Evolutionary conservation across 2,113 vertebrate species (phyloP), one percentile per base, ranked within the genome.

Genomic region (Apodemus sylvaticus): DNA sequence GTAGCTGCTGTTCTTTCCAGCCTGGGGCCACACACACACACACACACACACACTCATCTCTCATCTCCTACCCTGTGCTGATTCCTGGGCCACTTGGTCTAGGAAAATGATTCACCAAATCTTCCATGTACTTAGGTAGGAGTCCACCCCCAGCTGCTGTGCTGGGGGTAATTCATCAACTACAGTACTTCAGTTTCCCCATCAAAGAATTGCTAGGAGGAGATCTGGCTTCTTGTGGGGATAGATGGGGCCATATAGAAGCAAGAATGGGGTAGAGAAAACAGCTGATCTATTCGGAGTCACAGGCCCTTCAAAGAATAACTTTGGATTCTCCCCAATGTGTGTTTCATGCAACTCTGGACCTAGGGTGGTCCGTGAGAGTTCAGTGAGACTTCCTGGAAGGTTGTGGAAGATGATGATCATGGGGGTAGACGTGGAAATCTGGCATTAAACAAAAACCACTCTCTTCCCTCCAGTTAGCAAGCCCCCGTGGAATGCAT

Each of bases 101-200:
- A 29, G 55, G 29, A 1, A 86, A 82, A 91, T 42, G 36, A 82
- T 8, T 19, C 53, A 48, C 48, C 14, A 17, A 24, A 39, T 42
- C 66, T n/a, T 74, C 91, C 45, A 9, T 62, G 58, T 19, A 60
- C 14, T 82, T 82, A 42, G 55, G 55, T 31, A 31, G 58, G 24
- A 62, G 81, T 14, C 19, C 6, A 11, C 0, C 20, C 51, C 8
- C 53, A 89, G 31, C 13, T 79, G 48, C 68, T 70, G 39, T 60
- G 31, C 74, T 42, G 26, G 11, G 3, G 42, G 7, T 62, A 53
- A 82, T 62, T 87, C 42, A 20, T 76, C 51, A 83, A 39, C 36
- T 68, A 89, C n/a, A 17, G 7, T 26, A 73, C 87, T 93, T 96
- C 31, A 8, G 45, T 77, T 73, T 97, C 77, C 81, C 86, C 74